Evolutionary conservation across 2,888 invertebrate species (phyloP).

Genomic region (Gerris lacustris): DNA sequence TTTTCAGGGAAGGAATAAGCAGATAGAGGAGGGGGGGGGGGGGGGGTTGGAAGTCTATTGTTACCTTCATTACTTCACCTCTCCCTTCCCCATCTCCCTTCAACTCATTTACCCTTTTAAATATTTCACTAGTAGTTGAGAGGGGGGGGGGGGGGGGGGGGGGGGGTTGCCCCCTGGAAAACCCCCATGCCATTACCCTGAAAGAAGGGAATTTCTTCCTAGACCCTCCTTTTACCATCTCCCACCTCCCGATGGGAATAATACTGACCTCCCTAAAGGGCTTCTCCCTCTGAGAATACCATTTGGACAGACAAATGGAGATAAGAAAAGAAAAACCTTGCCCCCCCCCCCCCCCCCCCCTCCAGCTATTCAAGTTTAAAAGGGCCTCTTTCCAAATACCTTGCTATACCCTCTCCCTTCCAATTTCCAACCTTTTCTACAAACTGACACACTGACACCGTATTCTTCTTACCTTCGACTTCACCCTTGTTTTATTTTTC

Average conservation of each 20-base stretch:
- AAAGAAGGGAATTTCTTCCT: not conserved
- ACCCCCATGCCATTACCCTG: not conserved
- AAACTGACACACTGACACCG: too few species aligned
- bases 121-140: not conserved
- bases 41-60: not conserved
- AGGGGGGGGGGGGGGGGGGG: too few species aligned
- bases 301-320: slow-evolving; percentile 3
- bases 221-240: not conserved
- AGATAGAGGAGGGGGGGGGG: too few species aligned
- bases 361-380: too few species aligned
- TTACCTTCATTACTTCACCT: not conserved
- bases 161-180: too few species aligned
- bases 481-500: too few species aligned
- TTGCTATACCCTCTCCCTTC: too few species aligned
- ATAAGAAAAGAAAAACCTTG: not conserved
- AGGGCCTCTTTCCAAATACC: too few species aligned
- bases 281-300: not conserved
- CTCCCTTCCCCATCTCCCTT: not conserved
- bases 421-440: too few species aligned
- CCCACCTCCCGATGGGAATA: not conserved
- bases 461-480: too few species aligned
- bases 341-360: too few species aligned
- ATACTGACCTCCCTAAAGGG: not conserved
- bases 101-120: slow-evolving; percentile 5
- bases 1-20: too few species aligned